Conservation (phyloP, 1,140 invertebrate species). For the Orchesella cincta region DNA sequence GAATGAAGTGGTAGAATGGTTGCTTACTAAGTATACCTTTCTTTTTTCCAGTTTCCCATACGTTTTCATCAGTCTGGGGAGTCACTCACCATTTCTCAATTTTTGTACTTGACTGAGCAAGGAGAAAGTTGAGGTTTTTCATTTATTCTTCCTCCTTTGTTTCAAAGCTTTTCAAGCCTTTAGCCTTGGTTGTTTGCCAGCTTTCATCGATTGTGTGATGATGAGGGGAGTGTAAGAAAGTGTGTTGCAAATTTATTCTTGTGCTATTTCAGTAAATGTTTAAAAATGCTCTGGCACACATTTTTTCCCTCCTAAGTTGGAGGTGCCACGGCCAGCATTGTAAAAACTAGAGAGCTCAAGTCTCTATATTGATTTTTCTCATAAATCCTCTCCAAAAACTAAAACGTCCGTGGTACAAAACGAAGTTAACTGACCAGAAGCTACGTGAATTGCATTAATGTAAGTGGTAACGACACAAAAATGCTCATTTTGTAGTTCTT, state of each 20-base stretch:
- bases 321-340: neutral
- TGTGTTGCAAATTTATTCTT: neutral
- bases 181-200: neutral
- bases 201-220: neutral
- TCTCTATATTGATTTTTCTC: neutral
- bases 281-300: neutral
- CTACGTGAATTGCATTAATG: conserved; percentile 1
- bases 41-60: neutral
- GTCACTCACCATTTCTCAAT: neutral
- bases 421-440: neutral
- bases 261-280: neutral
- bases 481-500: too few species aligned
- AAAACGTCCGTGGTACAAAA: neutral
- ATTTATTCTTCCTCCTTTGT: neutral
- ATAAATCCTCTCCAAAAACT: neutral
- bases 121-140: neutral
- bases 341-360: neutral
- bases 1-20: too few species aligned
- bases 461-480: neutral
- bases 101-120: neutral
- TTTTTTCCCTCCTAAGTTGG: neutral
- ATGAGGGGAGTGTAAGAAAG: neutral
- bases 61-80: neutral
- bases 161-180: neutral
- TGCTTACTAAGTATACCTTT: too few species aligned